These are phyloP conservation scores for Coenonympha glycerion DNA, from an alignment of 2,888 invertebrate genomes.

Conservation along the genomic window DNA sequence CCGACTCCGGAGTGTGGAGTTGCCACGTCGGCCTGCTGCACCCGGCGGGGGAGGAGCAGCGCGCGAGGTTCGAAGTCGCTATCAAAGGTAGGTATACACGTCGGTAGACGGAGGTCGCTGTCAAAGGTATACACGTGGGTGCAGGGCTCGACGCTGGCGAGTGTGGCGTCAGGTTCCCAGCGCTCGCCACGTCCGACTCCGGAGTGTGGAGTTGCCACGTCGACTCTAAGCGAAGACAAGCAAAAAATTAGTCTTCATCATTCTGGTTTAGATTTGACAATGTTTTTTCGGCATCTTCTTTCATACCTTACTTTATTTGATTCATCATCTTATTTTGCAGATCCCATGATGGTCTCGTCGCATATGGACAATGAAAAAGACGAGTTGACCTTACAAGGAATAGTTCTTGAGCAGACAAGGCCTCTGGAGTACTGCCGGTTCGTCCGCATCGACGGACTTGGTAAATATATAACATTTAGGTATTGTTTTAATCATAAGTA, in stretches of 20 bases:
- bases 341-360: constrained; percentile 19
- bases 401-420: constrained; percentile 31
- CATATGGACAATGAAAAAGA: background rate
- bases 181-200: constrained; percentile 34
- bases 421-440: constrained; percentile 60
- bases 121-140: constrained; percentile 39
- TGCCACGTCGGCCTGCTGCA: constrained; percentile 53
- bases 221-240: too few relatives aligned
- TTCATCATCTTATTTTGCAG: constrained; percentile 32
- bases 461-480: too few relatives aligned
- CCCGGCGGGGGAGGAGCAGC: constrained; percentile 3
- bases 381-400: constrained; percentile 32
- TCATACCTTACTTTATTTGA: background rate
- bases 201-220: constrained; percentile 61
- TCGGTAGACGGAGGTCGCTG: constrained; percentile 38
- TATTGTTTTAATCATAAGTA: too few relatives aligned
- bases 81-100: constrained; percentile 30
- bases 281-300: background rate
- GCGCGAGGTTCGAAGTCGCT: constrained; percentile 5
- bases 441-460: constrained; percentile 55
- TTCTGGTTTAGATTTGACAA: too few relatives aligned
- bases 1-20: constrained; percentile 51
- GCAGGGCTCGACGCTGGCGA: constrained; percentile 62
- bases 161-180: constrained; percentile 47
- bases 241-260: too few relatives aligned